phyloP scores from a whole-genome alignment of 1,140 invertebrate species.

The Megalopta genalis region DNA sequence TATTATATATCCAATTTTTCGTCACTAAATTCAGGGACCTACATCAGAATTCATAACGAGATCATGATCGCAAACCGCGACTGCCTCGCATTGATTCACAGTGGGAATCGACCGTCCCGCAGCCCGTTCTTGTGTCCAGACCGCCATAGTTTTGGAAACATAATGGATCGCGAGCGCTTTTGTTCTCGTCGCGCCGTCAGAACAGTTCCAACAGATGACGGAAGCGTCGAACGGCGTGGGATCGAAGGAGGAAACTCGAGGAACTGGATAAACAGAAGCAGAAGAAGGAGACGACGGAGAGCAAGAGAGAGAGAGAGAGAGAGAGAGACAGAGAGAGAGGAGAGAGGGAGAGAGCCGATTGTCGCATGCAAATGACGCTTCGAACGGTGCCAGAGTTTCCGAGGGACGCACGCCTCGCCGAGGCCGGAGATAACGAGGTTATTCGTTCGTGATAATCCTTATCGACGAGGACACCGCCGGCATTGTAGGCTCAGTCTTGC shows the following conservation, averaged over 20 bases:
- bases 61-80: too few relatives aligned
- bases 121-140: too few relatives aligned
- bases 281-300: neutral
- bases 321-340: neutral
- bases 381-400: neutral
- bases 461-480: slow-evolving; percentile 55
- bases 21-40: too few relatives aligned
- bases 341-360: neutral
- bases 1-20: too few relatives aligned
- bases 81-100: too few relatives aligned
- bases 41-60: too few relatives aligned
- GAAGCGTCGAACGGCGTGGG: neutral
- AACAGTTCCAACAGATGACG: neutral
- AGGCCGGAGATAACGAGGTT: slow-evolving; percentile 55
- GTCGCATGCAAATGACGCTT: slow-evolving; percentile 25
- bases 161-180: neutral
- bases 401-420: slow-evolving; percentile 8
- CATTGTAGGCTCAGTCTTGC: slow-evolving; percentile 27
- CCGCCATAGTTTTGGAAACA: too few relatives aligned
- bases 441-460: slow-evolving; percentile 63
- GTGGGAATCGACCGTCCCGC: too few relatives aligned
- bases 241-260: neutral
- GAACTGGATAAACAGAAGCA: neutral
- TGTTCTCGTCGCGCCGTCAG: neutral
- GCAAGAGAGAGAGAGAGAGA: neutral